Base-by-base conservation (phyloP, 2,113 vertebrate genomes). In the Spea multiplicata region DNA sequence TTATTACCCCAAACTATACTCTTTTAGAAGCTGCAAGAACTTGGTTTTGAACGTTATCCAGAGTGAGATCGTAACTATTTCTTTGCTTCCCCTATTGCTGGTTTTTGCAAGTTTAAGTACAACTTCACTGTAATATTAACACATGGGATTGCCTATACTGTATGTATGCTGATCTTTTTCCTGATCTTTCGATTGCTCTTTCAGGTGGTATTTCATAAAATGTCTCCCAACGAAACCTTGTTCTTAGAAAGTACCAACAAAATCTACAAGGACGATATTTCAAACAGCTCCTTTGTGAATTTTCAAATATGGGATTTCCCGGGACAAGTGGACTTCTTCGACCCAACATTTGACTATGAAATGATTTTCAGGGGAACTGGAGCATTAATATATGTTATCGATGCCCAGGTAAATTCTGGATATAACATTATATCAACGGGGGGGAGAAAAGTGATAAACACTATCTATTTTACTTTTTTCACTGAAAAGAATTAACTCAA, bases 261-360 rank as follows among this genome's bases (percentile, higher is more conserved):
- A 89, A 98, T 99, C 91, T 98, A 99, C 90, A 98, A 98, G 87
- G 97, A 99, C 10, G 96, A 99, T 88, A 96, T 98, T 89, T 99
- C 97, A 85, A 99, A 95, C 91, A 99, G 96, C 82, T 99, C 97
- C 30, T 99, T 99, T 81, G 97, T 99, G 86, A 99, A 99, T 89
- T 99, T 99, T 88, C 97, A 99, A 87, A 99, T 99, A 75, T 99
- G 97, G 97, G 97, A 99, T 86, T 99, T 99, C 83, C 97, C 97
- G 14, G 97, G 97, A 52, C 97, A 99, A 87, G 96, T 99, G 82
- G 97, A 99, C 89, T 99, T 99, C 91, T 96, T 99, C 84, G 97
- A 99, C 81, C 96, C 97, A 45, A 97, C 97, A 0, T 99, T 99
- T 84, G 97, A 99, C 90, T 99, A 98, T 6, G 97, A 99, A 90